Evolutionary conservation across 1,140 invertebrate genomes (phyloP).

Genomic region (Aporrectodea caliginosa): DNA sequence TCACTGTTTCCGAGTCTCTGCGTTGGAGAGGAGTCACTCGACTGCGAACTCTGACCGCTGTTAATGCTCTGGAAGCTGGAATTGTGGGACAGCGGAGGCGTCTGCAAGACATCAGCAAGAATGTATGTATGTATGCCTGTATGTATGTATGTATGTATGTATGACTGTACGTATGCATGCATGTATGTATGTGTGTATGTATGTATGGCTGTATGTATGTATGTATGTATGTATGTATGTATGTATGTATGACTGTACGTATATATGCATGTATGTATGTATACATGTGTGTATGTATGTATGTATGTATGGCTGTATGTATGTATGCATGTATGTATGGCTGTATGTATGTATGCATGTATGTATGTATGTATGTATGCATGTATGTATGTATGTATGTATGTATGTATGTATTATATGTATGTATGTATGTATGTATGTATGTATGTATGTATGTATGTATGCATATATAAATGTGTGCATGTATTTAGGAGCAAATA

Average conservation of each 20-base stretch:
- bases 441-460: constrained; percentile 5
- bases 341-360: constrained; percentile 10
- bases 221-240: neutral
- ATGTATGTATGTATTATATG: neutral
- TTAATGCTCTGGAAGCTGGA: neutral
- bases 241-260: neutral
- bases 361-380: constrained; percentile 12
- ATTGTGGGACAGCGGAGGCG: neutral
- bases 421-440: neutral
- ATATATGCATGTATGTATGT: constrained; percentile 1
- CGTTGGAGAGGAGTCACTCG: neutral
- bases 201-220: neutral
- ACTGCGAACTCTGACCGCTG: neutral
- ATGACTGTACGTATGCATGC: constrained; percentile 2
- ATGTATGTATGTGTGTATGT: constrained; percentile 10
- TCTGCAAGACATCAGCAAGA: neutral
- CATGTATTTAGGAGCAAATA: too few species aligned
- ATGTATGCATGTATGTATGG: neutral
- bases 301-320: constrained; percentile 4
- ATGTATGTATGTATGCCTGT: neutral
- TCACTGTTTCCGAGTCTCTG: too few species aligned
- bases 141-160: constrained; percentile 6
- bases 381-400: neutral
- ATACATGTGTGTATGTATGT: constrained; percentile 8
- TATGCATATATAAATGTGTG: too few species aligned